Evolutionary conservation across 2,113 vertebrate species (phyloP), one percentile per base, ranked within the genome.

Genomic region (Electrona antarctica): DNA sequence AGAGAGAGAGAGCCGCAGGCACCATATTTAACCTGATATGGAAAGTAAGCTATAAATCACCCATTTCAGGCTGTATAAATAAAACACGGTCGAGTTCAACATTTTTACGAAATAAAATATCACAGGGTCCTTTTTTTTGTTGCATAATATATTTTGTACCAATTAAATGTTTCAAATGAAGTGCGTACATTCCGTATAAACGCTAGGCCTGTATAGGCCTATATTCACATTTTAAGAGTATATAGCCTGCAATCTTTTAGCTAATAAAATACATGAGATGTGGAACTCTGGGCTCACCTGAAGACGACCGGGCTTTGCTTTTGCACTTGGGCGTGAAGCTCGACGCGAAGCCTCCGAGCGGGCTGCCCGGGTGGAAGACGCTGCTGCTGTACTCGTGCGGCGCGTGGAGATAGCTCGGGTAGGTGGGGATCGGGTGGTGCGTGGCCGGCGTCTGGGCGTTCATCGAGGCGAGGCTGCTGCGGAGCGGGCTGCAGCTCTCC

Each of bases 351-450:
- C 96, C 97, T 3, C 96, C 94, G 60, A 99, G 92, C 74, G 99
- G 95, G 82, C 97, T 94, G 67, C 97, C 95, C 0, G 96, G 96
- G 81, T 98, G 97, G 89, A 99, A 99, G 21, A 21, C 21, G n/a
- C 96, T 94, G 59, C 96, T 92, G 92, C 97, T 85, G 89, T 99
- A 99, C 48, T 99, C 97, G 14, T 98, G 97, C 2, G 95, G 93
- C 0, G 95, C 82, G 0, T 94, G 96, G 73, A 98, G 93, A 21
- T 99, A 99, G 33, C 95, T 90, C 0, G 98, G 97, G 81, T 99
- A 99, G 48, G 97, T 98, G 62, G 98, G 97, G 65, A 99, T 99
- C 48, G 98, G 97, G 79, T 98, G 97, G 73, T 98, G 97, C 9
- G 97, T 98, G 69, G 96, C 94, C 11, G 83, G 60, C 1, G 93